Evolutionary conservation across 1,140 invertebrate genomes (phyloP).

Genomic region (Pseudobourletiella spinata): DNA sequence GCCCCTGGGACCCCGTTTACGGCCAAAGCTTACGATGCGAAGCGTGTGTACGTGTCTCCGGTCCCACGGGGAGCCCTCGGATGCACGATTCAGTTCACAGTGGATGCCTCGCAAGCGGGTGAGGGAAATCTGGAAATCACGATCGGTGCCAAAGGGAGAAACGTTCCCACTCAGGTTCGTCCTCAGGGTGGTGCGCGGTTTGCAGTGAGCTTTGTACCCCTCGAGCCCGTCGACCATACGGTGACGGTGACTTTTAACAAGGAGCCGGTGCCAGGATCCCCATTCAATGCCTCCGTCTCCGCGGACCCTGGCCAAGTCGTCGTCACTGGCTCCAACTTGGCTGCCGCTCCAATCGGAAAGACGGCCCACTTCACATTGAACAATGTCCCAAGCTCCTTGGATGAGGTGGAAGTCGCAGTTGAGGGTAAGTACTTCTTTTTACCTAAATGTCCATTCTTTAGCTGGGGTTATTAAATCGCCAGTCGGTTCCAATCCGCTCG

Average conservation of each 20-base stretch:
- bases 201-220: conserved; percentile 79
- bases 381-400: conserved; percentile 67
- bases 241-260: conserved; percentile 97
- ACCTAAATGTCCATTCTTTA: not conserved
- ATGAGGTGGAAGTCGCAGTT: conserved; percentile 88
- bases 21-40: conserved; percentile 89
- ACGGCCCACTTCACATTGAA: conserved; percentile 61
- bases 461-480: too few relatives aligned
- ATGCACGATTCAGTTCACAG: conserved; percentile 78
- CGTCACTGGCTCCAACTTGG: conserved; percentile 58
- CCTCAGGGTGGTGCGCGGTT: conserved; percentile 60
- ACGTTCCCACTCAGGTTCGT: conserved; percentile 95
- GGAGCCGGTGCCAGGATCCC: conserved; percentile 57
- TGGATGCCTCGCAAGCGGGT: conserved; percentile 91
- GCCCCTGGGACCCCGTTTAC: conserved; percentile 73
- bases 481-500: too few relatives aligned
- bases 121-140: conserved; percentile 97
- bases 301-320: conserved; percentile 59
- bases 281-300: conserved; percentile 62
- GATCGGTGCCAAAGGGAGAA: conserved; percentile 83
- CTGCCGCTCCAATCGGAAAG: conserved; percentile 60
- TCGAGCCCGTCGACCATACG: conserved; percentile 84
- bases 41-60: conserved; percentile 71
- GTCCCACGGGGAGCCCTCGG: conserved; percentile 68
- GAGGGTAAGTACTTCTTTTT: conserved; percentile 60